Percentiles rank a stretch among this genome's conserved stretches.
phyloP scores from a whole-genome alignment of 2,888 invertebrate species.

The Epinotia nisella region DNA sequence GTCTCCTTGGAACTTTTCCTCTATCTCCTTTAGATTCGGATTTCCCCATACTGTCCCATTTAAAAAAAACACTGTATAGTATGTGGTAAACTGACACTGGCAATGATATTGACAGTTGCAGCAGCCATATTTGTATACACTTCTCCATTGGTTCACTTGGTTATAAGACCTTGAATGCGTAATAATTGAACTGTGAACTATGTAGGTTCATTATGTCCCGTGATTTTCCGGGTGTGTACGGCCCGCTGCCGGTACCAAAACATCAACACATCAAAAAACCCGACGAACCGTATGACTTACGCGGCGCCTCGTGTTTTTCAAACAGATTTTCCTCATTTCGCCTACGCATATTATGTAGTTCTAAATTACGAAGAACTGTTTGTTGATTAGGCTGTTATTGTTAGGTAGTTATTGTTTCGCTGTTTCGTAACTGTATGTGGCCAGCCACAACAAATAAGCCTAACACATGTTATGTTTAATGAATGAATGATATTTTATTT shows the following conservation, averaged over 20 bases:
- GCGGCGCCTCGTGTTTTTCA: not conserved
- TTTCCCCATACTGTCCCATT: no score
- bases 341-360: conserved; percentile 1
- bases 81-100: no score
- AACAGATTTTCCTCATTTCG: conserved; percentile 25
- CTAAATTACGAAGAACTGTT: not conserved
- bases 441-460: no score
- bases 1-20: no score
- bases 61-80: no score
- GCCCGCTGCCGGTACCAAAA: conserved; percentile 15
- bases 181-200: not conserved
- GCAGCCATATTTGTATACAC: no score
- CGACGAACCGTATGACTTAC: conserved; percentile 14
- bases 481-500: no score
- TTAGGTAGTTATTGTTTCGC: not conserved
- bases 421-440: no score
- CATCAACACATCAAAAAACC: conserved; percentile 22
- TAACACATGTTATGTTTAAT: no score
- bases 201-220: not conserved
- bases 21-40: no score
- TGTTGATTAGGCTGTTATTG: conserved; percentile 10
- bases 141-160: no score
- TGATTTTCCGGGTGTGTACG: not conserved
- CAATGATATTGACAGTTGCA: no score
- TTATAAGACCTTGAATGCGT: not conserved